A percentile compares a stretch with the other conserved stretches of the same genome.
Conservation (phyloP, 2,113 vertebrate species). For the Nothobranchius kuhntae region DNA sequence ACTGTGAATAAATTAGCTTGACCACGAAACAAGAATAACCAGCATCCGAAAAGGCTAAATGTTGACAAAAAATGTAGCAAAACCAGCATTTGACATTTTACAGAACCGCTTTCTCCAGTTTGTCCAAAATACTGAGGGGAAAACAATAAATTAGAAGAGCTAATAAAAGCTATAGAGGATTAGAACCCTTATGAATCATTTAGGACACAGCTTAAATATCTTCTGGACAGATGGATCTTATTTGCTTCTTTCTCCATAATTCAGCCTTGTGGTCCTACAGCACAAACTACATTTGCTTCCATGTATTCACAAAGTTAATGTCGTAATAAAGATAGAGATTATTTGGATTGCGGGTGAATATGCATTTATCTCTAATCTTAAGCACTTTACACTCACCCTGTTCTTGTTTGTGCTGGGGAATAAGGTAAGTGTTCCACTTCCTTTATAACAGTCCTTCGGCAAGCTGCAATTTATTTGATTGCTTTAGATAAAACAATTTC, state of each 20-base stretch:
- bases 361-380: slow-evolving; percentile 11
- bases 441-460: neutral
- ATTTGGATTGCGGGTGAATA: slow-evolving; percentile 9
- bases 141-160: slow-evolving; percentile 58
- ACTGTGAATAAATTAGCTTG: slow-evolving; percentile 49
- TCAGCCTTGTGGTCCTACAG: slow-evolving; percentile 31
- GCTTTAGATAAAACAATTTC: slow-evolving; percentile 14
- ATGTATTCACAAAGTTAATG: slow-evolving; percentile 31
- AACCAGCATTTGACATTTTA: slow-evolving; percentile 11
- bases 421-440: neutral
- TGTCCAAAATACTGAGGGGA: slow-evolving; percentile 26
- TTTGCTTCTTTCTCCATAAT: slow-evolving; percentile 16
- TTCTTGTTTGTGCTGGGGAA: neutral
- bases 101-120: neutral
- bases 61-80: slow-evolving; percentile 28
- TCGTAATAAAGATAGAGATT: slow-evolving; percentile 2
- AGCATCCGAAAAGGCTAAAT: slow-evolving; percentile 40
- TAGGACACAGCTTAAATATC: slow-evolving; percentile 55
- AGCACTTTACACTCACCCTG: neutral
- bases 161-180: slow-evolving; percentile 70
- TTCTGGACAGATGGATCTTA: slow-evolving; percentile 45
- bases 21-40: slow-evolving; percentile 2
- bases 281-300: slow-evolving; percentile 42
- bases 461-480: neutral
- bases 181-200: slow-evolving; percentile 71